A percentile compares a stretch with the other conserved stretches of the same genome.
These are phyloP conservation scores for Heliangelus exortis DNA, from an alignment of 2,797 vertebrate genomes.

Conservation along the genomic window DNA sequence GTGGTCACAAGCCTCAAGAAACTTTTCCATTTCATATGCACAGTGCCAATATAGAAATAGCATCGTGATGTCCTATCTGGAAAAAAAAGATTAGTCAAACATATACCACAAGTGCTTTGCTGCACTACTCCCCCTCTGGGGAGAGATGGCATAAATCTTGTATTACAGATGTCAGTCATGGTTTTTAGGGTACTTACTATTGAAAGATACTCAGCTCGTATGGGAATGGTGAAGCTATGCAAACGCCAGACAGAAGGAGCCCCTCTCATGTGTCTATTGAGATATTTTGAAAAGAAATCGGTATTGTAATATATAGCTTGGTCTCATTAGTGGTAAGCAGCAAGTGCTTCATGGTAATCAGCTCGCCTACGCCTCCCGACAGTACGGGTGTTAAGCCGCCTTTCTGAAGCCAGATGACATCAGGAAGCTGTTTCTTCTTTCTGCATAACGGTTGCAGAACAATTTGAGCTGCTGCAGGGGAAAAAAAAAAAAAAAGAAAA, in stretches of 20 bases:
- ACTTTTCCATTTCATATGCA: background rate
- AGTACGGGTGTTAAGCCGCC: background rate
- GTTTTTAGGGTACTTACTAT: background rate
- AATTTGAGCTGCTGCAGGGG: background rate
- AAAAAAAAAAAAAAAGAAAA: background rate
- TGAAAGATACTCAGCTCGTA: background rate
- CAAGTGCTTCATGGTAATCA: background rate
- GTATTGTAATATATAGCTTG: fast-evolving
- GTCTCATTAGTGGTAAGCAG: background rate
- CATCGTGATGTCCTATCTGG: background rate
- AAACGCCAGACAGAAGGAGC: background rate
- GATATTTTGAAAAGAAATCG: background rate
- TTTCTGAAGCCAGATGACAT: background rate
- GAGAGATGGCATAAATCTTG: background rate
- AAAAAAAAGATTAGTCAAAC: background rate
- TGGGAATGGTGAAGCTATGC: background rate
- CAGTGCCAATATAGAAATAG: background rate
- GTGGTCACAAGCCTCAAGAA: background rate
- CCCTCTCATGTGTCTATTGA: background rate
- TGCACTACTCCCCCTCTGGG: background rate
- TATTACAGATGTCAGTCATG: background rate
- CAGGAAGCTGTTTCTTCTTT: background rate
- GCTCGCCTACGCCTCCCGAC: background rate
- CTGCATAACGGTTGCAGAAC: background rate
- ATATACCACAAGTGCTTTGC: background rate